Percentiles rank a stretch among this genome's conserved stretches.
These are phyloP conservation scores for Ceyx erithaca DNA, from an alignment of 2,797 vertebrate species.

Conservation along the genomic window DNA sequence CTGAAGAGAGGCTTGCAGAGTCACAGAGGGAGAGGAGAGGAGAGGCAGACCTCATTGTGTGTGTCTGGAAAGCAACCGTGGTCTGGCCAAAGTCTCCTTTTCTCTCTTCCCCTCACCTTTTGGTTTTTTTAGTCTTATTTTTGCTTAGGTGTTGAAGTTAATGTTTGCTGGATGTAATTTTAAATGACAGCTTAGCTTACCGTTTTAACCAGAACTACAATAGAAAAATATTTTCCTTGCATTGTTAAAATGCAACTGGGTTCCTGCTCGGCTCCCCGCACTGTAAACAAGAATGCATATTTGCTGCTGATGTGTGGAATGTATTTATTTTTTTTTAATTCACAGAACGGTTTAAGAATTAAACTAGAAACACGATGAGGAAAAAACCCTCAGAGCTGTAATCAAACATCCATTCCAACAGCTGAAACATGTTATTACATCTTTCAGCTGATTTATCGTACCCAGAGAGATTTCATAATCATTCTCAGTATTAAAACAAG, in stretches of 20 bases:
- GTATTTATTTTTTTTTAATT: constrained; percentile 27
- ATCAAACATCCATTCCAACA: constrained; percentile 78
- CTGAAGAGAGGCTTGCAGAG: neutral
- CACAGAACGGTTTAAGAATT: constrained; percentile 70
- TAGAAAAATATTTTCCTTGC: constrained; percentile 35
- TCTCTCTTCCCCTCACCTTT: neutral
- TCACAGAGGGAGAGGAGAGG: neutral
- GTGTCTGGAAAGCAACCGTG: constrained; percentile 29
- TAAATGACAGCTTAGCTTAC: constrained; percentile 45
- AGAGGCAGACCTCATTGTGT: neutral
- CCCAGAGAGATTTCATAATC: constrained; percentile 84
- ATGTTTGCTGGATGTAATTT: constrained; percentile 35
- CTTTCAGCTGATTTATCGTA: constrained; percentile 80
- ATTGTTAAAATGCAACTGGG: constrained; percentile 27
- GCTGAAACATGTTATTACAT: constrained; percentile 77
- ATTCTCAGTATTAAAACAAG: constrained; percentile 82
- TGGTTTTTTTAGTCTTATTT: neutral
- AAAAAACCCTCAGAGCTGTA: constrained; percentile 74
- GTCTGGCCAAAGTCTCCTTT: neutral
- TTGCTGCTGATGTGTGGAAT: constrained; percentile 47
- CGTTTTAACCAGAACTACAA: constrained; percentile 47
- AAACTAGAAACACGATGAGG: constrained; percentile 68
- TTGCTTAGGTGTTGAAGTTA: constrained; percentile 8
- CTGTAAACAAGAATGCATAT: constrained; percentile 55
- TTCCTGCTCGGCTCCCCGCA: constrained; percentile 19